Evolutionary conservation across 2,888 invertebrate species (phyloP), one percentile per base, ranked within the genome.

Genomic region (Clunio marinus): DNA sequence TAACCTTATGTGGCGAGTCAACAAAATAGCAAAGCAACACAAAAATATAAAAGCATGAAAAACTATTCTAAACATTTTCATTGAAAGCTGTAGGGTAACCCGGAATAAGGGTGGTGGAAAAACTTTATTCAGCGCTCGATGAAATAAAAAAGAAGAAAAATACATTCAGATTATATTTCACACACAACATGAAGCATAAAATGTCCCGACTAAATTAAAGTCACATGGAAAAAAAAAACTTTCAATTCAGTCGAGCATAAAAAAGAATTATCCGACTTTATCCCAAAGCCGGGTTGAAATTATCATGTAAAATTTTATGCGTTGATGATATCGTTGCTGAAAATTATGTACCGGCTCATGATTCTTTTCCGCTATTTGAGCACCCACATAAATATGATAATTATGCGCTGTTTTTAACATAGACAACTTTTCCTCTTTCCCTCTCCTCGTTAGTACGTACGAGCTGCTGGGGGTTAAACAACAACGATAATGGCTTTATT

Each of bases 321-420:
- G 57, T 57, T 57, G 57, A 57, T 57, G 25, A 57, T 57, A 57
- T 57, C 57, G 27, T 25, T 27, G 4, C 57, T 51, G 51, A n/a
- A 51, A 51, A 51, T 51, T 51, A 13, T 51, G 51, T 51, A 51
- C 7, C 51, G 57, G 27, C 15, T 57, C 57, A 57, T 57, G 27
- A 57, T 57, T 57, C 57, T 57, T 57, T 57, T 57, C 57, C 57
- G 57, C 57, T 57, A 13, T 57, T 57, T 24, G 27, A 27, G 25
- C 57, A 25, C 13, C 25, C 3, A 20, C n/a, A 57, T 27, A 57
- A 57, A 57, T 57, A 57, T 57, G 27, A 57, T 57, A 57, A 57
- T 57, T 57, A 57, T 20, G 27, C 27, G 57, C 27, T 27, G 27
- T 24, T 57, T 32, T 57, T 57, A 57, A 57, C 57, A 51, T 51